Evolutionary conservation across 2,888 invertebrate genomes (phyloP).

Genomic region (Eilema caniola): DNA sequence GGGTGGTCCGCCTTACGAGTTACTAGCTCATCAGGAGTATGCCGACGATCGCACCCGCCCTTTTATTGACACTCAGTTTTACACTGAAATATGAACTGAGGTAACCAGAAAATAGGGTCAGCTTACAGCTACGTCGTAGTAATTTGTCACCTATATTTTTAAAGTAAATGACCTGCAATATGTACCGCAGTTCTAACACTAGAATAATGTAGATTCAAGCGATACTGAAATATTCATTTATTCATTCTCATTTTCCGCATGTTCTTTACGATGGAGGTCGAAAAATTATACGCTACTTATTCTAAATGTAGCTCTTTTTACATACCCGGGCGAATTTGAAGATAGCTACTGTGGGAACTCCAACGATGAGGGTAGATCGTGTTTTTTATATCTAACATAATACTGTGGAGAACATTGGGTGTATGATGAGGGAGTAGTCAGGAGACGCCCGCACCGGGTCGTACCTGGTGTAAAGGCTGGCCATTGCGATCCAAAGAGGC

Average conservation of each 20-base stretch:
- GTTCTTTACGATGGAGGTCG: conserved; percentile 52
- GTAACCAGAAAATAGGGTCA: conserved; percentile 43
- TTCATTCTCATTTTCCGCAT: conserved; percentile 55
- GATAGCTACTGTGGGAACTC: conserved; percentile 32
- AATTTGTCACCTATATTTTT: neutral
- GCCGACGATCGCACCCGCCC: conserved; percentile 63
- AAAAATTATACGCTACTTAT: conserved; percentile 56
- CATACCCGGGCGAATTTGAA: conserved; percentile 40
- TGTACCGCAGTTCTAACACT: conserved; percentile 39
- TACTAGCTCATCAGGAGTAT: conserved; percentile 73
- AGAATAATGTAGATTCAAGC: conserved; percentile 49
- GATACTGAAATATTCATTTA: conserved; percentile 54
- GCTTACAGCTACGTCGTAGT: conserved; percentile 23
- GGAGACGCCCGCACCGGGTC: no score
- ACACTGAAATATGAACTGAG: conserved; percentile 64
- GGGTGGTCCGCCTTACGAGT: conserved; percentile 73
- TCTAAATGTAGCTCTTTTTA: conserved; percentile 48
- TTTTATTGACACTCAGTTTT: conserved; percentile 73
- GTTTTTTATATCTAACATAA: neutral
- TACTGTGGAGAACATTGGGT: no score
- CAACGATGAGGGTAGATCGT: conserved; percentile 28
- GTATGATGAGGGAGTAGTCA: no score
- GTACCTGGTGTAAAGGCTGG: no score
- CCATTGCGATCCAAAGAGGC: no score
- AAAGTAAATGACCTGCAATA: conserved; percentile 1